Conservation (phyloP, 2,888 invertebrate species). For the Diaphora mendica region DNA sequence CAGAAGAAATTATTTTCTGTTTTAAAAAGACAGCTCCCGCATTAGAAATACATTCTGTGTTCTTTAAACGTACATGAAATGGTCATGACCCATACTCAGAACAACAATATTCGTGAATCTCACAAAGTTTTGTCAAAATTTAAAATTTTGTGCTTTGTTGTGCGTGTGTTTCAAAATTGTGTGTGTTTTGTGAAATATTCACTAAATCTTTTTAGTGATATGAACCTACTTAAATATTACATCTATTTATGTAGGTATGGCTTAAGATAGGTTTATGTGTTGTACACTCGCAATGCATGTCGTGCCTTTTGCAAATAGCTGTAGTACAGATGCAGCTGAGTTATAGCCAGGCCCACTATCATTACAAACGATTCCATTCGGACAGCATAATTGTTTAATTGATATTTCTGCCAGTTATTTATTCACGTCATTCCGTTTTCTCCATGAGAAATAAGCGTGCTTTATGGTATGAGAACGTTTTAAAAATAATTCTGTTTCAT, state of each 20-base stretch:
- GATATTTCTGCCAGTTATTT: conserved; percentile 87
- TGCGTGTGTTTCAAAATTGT: too few species aligned
- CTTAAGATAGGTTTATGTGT: conserved; percentile 36
- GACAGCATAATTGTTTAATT: conserved; percentile 88
- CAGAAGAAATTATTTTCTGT: conserved; percentile 12
- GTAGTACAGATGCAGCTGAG: conserved; percentile 86
- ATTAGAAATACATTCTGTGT: too few species aligned
- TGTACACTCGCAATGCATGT: conserved; percentile 63
- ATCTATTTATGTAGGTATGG: conserved; percentile 18
- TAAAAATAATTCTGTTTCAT: conserved; percentile 43
- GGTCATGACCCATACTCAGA: too few species aligned
- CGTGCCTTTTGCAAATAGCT: conserved; percentile 85
- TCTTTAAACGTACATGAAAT: too few species aligned
- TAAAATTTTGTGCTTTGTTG: too few species aligned
- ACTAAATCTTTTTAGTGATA: conserved; percentile 5
- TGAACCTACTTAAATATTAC: conserved; percentile 22
- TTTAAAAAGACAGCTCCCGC: background rate
- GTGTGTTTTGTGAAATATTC: too few species aligned
- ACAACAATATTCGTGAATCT: too few species aligned
- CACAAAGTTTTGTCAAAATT: too few species aligned
- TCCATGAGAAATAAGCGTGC: conserved; percentile 79
- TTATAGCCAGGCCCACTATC: conserved; percentile 85
- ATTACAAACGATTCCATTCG: conserved; percentile 87
- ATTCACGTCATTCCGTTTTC: conserved; percentile 83
- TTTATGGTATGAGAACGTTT: conserved; percentile 64